Conservation (phyloP, 2,797 vertebrate genomes). For the Cuniculus paca region DNA sequence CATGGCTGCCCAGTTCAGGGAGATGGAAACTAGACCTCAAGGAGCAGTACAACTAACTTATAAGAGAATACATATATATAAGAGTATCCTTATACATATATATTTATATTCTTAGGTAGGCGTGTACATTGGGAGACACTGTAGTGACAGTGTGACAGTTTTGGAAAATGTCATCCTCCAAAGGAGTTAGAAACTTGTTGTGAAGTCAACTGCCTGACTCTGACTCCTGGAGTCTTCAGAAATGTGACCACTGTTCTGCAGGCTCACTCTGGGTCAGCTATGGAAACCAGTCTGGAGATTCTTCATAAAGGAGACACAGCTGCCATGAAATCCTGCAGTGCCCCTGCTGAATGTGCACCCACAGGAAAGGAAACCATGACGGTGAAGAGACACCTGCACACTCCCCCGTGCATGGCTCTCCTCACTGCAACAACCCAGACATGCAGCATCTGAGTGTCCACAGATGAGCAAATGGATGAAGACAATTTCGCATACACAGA, state of each 20-base stretch:
- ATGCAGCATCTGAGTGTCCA: neutral
- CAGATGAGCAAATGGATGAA: neutral
- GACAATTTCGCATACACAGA: neutral
- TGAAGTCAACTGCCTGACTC: neutral
- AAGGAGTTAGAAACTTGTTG: neutral
- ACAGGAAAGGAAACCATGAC: too few relatives aligned
- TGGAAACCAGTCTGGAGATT: too few relatives aligned
- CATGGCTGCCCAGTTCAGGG: neutral
- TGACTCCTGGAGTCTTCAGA: neutral
- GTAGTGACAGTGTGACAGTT: fast-evolving
- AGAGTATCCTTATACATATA: neutral
- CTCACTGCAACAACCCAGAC: fast-evolving
- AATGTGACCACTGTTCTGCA: neutral
- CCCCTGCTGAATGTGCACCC: neutral
- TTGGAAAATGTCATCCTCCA: neutral
- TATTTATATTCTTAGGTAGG: too few relatives aligned
- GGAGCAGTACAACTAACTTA: neutral
- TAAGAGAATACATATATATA: neutral
- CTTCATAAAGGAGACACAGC: neutral
- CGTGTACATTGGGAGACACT: neutral
- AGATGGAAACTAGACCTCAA: fast-evolving
- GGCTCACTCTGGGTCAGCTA: neutral
- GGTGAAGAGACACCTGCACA: fast-evolving
- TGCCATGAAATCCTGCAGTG: fast-evolving
- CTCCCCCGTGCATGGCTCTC: neutral